Evolutionary conservation across 2,113 vertebrate genomes (phyloP), one percentile per base, ranked within the genome.

Genomic region (Melanostigma gelatinosum): DNA sequence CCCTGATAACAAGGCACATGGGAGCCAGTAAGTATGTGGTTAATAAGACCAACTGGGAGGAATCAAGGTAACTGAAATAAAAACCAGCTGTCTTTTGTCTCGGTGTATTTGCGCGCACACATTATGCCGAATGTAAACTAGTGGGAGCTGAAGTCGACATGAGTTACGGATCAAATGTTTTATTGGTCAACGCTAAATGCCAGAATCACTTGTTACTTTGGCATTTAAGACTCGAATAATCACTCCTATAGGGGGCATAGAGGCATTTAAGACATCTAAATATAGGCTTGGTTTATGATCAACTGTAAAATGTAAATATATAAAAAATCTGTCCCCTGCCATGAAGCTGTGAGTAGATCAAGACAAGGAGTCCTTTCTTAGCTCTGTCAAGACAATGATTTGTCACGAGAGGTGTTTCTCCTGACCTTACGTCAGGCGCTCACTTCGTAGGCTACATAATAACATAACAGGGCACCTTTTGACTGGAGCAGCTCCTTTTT

Each of bases 1-100:
- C 70, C 80, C 76, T 79, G 85, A 89, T 92, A 92, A 90, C 90
- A 92, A 94, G 89, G 80, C 85, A 85, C 52, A 66, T 62, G 90
- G 87, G 88, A 85, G 44, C 32, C 32, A 63, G 75, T 77, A 79
- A 71, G 74, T 78, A 77, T 83, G 85, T 80, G 62, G 79, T 89
- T 94, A 93, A 94, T 94, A 84, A 89, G 89, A 85, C 90, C 93
- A 91, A 89, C 50, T 27, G 93, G 92, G 93, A 93, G 61, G 74
- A 82, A 74, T 87, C 89, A 93, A 93, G 88, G 89, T 91, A 87
- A 85, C 68, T 65, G 72, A 69, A 91, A 93, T 87, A 82, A 90
- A 89, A 90, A 75, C 8, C 85, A 87, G 73, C 87, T 88, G 81
- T 78, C 64, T 82, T 75, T 87, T 83, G 63, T 87, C 67, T 75